These are phyloP conservation scores for Palloptera scutellata DNA, from an alignment of 2,888 invertebrate species.

Conservation along the genomic window DNA sequence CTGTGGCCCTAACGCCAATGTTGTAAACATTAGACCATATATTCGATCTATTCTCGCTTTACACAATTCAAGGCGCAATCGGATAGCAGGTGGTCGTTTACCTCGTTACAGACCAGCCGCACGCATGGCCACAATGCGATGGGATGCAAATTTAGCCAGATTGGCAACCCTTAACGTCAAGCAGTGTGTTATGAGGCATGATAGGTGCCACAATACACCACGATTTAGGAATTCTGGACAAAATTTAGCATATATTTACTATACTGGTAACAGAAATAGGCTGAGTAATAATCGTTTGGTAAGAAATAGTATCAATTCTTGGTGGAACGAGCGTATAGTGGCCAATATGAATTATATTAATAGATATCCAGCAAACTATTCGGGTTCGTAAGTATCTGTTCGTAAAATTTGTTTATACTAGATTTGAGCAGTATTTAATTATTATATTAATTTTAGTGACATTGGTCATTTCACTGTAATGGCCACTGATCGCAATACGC, in stretches of 20 bases:
- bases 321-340: slow-evolving; percentile 47
- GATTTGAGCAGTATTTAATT: no score
- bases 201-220: slow-evolving; percentile 52
- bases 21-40: slow-evolving; percentile 11
- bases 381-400: slow-evolving; percentile 27
- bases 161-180: slow-evolving; percentile 51
- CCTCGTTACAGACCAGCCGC: slow-evolving; percentile 41
- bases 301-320: slow-evolving; percentile 42
- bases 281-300: slow-evolving; percentile 32
- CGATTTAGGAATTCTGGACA: slow-evolving; percentile 50
- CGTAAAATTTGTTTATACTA: no score
- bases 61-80: slow-evolving; percentile 37
- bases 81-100: slow-evolving; percentile 33
- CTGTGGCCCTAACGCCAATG: slow-evolving; percentile 23
- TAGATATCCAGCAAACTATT: slow-evolving; percentile 40
- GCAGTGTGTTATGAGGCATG: slow-evolving; percentile 51
- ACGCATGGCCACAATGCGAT: slow-evolving; percentile 55
- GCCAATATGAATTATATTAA: slow-evolving; percentile 22
- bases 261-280: slow-evolving; percentile 31
- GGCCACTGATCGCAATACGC: slow-evolving; percentile 53
- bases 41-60: slow-evolving; percentile 11
- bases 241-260: slow-evolving; percentile 45
- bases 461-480: slow-evolving; percentile 55
- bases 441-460: neutral
- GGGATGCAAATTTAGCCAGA: slow-evolving; percentile 52